Evolutionary conservation across 2,888 invertebrate species (phyloP).

Genomic region (Agriopis marginaria): DNA sequence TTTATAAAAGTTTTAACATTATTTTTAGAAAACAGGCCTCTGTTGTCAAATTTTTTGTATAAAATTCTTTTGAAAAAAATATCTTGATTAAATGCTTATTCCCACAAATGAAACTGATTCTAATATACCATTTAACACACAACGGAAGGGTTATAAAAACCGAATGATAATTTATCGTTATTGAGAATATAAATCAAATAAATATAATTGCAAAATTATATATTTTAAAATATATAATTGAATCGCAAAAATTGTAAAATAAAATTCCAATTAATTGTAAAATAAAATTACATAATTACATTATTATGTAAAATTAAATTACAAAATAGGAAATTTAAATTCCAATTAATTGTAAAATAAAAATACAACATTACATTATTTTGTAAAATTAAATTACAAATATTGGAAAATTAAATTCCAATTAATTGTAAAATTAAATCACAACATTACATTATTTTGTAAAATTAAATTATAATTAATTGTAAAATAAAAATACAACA

Average conservation of each 20-base stretch:
- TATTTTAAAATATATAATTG: background rate
- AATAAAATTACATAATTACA: no score
- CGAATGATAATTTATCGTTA: constrained; percentile 1
- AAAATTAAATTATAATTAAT: no score
- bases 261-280: no score
- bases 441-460: no score
- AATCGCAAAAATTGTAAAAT: background rate
- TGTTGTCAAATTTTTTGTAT: background rate
- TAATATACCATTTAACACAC: constrained; percentile 53
- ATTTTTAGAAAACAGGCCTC: constrained; percentile 12
- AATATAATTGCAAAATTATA: no score
- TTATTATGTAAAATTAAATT: background rate
- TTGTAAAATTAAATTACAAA: no score
- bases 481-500: background rate
- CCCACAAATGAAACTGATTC: constrained; percentile 57
- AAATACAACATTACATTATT: background rate
- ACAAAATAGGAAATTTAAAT: no score
- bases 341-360: background rate
- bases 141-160: constrained; percentile 52
- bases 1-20: background rate
- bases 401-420: background rate
- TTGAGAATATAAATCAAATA: constrained; percentile 21
- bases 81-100: constrained; percentile 74
- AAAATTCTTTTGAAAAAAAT: background rate
- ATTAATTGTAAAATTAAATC: no score